Base-by-base conservation (phyloP, 2,797 vertebrate species). In the Sebastes cheni region DNA sequence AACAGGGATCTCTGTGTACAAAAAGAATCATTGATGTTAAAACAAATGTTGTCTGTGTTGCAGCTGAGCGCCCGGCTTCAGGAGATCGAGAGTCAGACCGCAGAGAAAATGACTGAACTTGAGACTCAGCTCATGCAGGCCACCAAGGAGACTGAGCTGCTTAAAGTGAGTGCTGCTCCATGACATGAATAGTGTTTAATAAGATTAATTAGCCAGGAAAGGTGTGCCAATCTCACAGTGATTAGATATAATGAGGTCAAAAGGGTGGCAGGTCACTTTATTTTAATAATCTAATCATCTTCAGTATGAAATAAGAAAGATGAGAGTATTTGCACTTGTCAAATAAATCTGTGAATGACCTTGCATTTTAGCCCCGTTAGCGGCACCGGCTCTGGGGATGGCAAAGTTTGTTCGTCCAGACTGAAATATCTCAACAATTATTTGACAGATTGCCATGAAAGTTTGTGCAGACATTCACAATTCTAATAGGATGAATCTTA, bases 61-160 rank as follows among this genome's bases (percentile, higher is more conserved):
- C 91, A 99, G 98, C 84, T 99, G 92, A 96, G 81, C 0, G 88
- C 93, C 75, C 95, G 93, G 90, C 95, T 99, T 68, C 94, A 97
- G 92, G 95, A 98, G 80, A 92, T 95, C 0, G 97, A 98, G 91
- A 95, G 88, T 83, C 96, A 97, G 81, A 94, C 94, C 13, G 85
- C 92, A 80, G 97, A 97, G 80, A 97, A 96, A 91, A 97, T 98
- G 56, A 92, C 95, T 4, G 97, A 98, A 85, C 95, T 99, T 64
- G 98, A 99, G 92, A 97, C 97, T 92, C 97, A 98, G 92, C 96
- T 99, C 81, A 96, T 97, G 92, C 97, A 98, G 84, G 92, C 96
- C 1, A 96, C 97, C 80, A 97, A 95, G 91, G 98, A 99, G 92
- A 83, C 96, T 5, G 97, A 96, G 89, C 91, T 95, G 66, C 95